A percentile compares a stretch with the other conserved stretches of the same genome.
Conservation (phyloP, 2,797 vertebrate genomes). For the Chromis chromis region DNA sequence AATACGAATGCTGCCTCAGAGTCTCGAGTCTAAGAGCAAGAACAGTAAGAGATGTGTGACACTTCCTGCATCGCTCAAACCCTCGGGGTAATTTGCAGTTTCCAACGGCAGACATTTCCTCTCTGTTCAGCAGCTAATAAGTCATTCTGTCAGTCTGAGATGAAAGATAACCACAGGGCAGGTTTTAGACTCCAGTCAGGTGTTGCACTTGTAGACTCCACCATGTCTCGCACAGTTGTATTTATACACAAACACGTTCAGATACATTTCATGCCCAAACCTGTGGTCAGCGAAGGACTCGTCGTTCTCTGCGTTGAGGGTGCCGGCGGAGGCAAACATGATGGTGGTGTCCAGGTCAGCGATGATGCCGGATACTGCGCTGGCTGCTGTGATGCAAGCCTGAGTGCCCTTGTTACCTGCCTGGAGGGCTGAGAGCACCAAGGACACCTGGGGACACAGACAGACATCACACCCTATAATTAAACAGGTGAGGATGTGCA, state of each 20-base stretch:
- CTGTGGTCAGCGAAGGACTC: slow-evolving; percentile 98
- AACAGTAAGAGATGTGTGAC: slow-evolving; percentile 26
- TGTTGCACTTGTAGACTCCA: slow-evolving; percentile 9
- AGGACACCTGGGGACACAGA: slow-evolving; percentile 72
- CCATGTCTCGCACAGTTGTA: not conserved
- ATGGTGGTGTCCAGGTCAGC: slow-evolving; percentile 98
- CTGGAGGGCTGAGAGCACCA: slow-evolving; percentile 95
- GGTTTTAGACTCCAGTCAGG: slow-evolving; percentile 20
- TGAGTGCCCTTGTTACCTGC: slow-evolving; percentile 98
- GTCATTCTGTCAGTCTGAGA: slow-evolving; percentile 62
- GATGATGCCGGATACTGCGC: slow-evolving; percentile 95
- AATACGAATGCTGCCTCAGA: not conserved
- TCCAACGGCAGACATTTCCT: slow-evolving; percentile 49
- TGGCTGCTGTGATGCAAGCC: slow-evolving; percentile 97
- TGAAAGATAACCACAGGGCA: slow-evolving; percentile 23
- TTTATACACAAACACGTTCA: not conserved
- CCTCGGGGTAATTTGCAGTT: slow-evolving; percentile 62
- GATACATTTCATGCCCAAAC: slow-evolving; percentile 76
- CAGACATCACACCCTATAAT: slow-evolving; percentile 23
- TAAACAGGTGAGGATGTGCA: slow-evolving; percentile 32
- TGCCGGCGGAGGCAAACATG: slow-evolving; percentile 98
- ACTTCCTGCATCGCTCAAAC: slow-evolving; percentile 40
- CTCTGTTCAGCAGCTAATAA: slow-evolving; percentile 44
- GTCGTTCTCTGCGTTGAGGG: slow-evolving; percentile 94
- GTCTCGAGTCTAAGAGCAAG: not conserved